Evolutionary conservation across 2,888 invertebrate species (phyloP), one percentile per base, ranked within the genome.

Genomic region (Aethes cnicana): DNA sequence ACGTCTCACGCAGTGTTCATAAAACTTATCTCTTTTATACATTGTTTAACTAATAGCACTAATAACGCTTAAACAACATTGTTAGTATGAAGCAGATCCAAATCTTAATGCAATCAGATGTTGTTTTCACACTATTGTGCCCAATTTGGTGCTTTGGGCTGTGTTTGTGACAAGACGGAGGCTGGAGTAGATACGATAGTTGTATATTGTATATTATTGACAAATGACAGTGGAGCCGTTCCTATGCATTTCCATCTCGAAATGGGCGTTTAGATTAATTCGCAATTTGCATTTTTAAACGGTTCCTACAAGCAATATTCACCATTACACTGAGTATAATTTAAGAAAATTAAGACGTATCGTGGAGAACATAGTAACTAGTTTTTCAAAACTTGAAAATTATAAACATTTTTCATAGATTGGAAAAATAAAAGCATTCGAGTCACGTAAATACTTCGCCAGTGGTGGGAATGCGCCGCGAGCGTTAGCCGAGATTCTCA

Each of bases 111-210:
- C 64, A 71, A 74, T 72, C 72, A 70, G 55, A 58, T 57, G 55
- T 55, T 64, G 62, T 69, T 67, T 81, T 84, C 84, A 74, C 83
- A 83, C 78, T 70, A 81, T 83, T 83, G 77, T 81, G 68, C 68
- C 66, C 70, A 77, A 72, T 69, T 74, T 69, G 62, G n/a, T 23
- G 30, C 23, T 37, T 30, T 44, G 25, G 32, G 39, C 9, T 52
- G 39, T 33, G 39, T 37, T 23, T 18, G 26, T 14, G 44, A 14
- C 11, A 32, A 25, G 32, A 37, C 16, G n/a, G n/a, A n/a, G n/a
- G n/a, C n/a, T n/a, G n/a, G n/a, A n/a, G n/a, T n/a, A n/a, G n/a
- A n/a, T n/a, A n/a, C n/a, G n/a, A n/a, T n/a, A n/a, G n/a, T n/a
- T n/a, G n/a, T n/a, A n/a, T n/a, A n/a, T n/a, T n/a, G n/a, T n/a